phyloP scores from a whole-genome alignment of 2,888 invertebrate genomes.

The Gibbula magus region DNA sequence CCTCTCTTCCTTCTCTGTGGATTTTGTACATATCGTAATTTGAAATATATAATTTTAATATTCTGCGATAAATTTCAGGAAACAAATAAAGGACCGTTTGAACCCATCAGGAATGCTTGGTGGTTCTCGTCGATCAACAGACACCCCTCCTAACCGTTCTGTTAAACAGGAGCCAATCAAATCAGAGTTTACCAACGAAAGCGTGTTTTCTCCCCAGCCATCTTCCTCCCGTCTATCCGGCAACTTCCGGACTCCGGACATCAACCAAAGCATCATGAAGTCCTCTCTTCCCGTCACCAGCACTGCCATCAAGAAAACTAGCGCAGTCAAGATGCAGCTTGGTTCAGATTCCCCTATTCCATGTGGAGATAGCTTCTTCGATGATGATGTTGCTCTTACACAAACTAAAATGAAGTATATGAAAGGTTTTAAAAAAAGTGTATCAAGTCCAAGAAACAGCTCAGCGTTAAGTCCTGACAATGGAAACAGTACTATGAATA shows the following conservation, averaged over 20 bases:
- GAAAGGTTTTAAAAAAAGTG: conserved; percentile 45
- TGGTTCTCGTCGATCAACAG: background rate
- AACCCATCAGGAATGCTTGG: background rate
- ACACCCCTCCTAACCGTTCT: background rate
- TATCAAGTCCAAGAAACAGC: conserved; percentile 20
- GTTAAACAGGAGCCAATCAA: conserved; percentile 29
- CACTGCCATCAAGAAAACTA: conserved; percentile 21
- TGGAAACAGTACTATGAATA: background rate
- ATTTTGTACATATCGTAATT: too few species aligned
- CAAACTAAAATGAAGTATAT: conserved; percentile 60
- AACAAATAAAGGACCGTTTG: conserved; percentile 44
- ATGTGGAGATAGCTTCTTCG: conserved; percentile 73
- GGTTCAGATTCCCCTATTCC: conserved; percentile 57
- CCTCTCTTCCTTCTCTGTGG: too few species aligned
- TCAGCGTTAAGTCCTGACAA: background rate
- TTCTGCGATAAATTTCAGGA: conserved; percentile 39
- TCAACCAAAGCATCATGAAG: background rate
- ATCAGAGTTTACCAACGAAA: background rate
- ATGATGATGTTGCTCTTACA: conserved; percentile 58
- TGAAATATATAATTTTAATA: too few species aligned
- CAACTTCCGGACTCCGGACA: background rate
- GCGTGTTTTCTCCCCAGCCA: background rate
- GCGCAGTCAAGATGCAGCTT: background rate
- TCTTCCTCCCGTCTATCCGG: background rate
- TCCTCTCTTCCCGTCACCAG: background rate